These are phyloP conservation scores for Rhincodon typus DNA, from an alignment of 2,797 vertebrate genomes.

Conservation along the genomic window DNA sequence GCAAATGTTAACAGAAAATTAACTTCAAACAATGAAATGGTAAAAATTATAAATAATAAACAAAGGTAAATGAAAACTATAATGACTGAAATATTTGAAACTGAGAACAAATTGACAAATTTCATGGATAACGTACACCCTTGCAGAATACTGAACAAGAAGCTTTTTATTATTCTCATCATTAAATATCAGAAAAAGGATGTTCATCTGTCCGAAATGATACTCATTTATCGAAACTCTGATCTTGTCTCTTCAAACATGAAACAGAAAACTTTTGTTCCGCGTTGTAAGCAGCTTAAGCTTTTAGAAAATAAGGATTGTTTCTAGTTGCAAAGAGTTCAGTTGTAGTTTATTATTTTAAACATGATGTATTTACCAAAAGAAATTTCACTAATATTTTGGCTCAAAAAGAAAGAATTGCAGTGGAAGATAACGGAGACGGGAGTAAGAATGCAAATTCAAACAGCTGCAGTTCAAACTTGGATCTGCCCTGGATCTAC, in stretches of 20 bases:
- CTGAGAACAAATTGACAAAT: background rate
- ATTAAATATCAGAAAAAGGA: background rate
- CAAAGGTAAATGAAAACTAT: background rate
- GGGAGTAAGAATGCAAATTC: background rate
- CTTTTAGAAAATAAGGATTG: no score
- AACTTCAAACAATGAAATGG: conserved; percentile 30
- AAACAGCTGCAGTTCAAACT: background rate
- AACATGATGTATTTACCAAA: background rate
- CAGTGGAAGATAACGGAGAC: background rate
- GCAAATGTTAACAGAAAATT: conserved; percentile 37
- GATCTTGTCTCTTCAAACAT: background rate
- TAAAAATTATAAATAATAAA: conserved; percentile 30
- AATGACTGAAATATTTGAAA: background rate
- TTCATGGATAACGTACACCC: background rate
- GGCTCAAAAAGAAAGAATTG: background rate
- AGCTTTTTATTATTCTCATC: background rate
- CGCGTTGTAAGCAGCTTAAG: no score
- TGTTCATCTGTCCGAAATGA: background rate
- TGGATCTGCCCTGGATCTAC: background rate
- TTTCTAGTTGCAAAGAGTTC: no score
- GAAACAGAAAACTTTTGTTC: no score
- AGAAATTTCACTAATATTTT: background rate
- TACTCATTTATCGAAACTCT: background rate
- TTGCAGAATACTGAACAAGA: conserved; percentile 11
- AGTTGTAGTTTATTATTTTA: no score